Evolutionary conservation across 2,797 vertebrate genomes (phyloP), one percentile per base, ranked within the genome.

Genomic region (Epinephelus malabaricus): DNA sequence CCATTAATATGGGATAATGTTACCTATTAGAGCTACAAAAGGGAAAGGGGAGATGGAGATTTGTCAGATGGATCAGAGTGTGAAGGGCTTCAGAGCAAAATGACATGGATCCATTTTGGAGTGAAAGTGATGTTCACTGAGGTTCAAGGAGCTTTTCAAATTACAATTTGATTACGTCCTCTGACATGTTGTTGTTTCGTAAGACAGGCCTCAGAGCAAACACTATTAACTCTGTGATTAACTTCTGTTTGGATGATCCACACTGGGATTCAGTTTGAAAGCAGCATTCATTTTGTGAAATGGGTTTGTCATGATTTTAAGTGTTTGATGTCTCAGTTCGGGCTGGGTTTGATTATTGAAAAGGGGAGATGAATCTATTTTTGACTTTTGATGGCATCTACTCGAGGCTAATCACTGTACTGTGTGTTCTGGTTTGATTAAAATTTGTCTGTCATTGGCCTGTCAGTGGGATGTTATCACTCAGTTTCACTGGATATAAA

Each of bases 1-100:
- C 89, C 91, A 89, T 92, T 93, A 93, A 92, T 92, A 83, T 53
- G 74, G 92, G 92, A 81, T 94, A 91, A 94, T 95, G 92, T 94
- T 94, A 93, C 92, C 91, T 91, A 95, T 94, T 94, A 94, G 87
- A 79, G 87, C 79, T 58, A 83, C 85, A 82, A 88, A 89, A 87
- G 84, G 81, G 88, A 81, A 84, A 82, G 86, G 72, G 89, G 88
- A 88, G 90, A 86, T 59, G 88, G 86, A 83, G 84, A 76, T 89
- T 89, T 88, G 89, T 86, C 84, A 67, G 86, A 88, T 30, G 91
- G 81, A 88, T 86, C 79, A 50, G 76, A 75, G 86, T 77, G 91
- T 74, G 86, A 90, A 86, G 80, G 84, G 85, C 63, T 85, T 84
- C 70, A 47, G 55, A 30, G 64, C 0, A 15, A 74, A 85, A 84